Evolutionary conservation across 2,797 vertebrate genomes (phyloP).

Genomic region (Neosilurus hyrtlii): DNA sequence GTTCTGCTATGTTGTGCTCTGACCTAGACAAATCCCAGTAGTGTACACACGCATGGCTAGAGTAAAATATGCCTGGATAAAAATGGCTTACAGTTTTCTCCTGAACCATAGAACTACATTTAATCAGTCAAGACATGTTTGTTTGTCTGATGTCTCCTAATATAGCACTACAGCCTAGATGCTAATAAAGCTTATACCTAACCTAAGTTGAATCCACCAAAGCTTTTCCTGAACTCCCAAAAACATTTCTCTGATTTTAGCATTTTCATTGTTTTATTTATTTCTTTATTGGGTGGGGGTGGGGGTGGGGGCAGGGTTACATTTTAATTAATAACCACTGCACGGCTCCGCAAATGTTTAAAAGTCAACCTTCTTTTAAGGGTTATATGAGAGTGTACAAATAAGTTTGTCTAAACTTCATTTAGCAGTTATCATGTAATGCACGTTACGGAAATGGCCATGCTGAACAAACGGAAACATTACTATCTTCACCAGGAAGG

Average conservation of each 20-base stretch:
- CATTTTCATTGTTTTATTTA: background rate
- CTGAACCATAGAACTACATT: background rate
- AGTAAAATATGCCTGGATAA: background rate
- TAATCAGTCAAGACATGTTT: background rate
- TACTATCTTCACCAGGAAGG: too few relatives aligned
- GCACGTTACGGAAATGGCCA: background rate
- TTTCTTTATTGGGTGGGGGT: background rate
- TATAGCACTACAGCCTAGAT: background rate
- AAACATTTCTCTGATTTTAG: background rate
- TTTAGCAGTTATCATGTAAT: background rate
- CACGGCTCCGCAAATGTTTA: background rate
- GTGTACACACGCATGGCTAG: slow-evolving; percentile 58
- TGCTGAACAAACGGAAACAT: background rate
- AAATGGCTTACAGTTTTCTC: background rate
- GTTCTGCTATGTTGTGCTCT: slow-evolving; percentile 71
- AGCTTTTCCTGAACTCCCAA: background rate
- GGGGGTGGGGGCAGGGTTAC: too few relatives aligned
- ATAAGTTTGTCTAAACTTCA: background rate
- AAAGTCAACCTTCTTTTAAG: background rate
- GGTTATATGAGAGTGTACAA: background rate
- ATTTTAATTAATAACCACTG: background rate
- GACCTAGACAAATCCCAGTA: slow-evolving; percentile 75
- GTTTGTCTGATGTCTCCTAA: background rate
- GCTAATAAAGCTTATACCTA: background rate
- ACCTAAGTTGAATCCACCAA: too few relatives aligned